Percentiles rank a stretch among this genome's conserved stretches.
phyloP scores from a whole-genome alignment of 2,113 vertebrate species.

The Narcine bancroftii region DNA sequence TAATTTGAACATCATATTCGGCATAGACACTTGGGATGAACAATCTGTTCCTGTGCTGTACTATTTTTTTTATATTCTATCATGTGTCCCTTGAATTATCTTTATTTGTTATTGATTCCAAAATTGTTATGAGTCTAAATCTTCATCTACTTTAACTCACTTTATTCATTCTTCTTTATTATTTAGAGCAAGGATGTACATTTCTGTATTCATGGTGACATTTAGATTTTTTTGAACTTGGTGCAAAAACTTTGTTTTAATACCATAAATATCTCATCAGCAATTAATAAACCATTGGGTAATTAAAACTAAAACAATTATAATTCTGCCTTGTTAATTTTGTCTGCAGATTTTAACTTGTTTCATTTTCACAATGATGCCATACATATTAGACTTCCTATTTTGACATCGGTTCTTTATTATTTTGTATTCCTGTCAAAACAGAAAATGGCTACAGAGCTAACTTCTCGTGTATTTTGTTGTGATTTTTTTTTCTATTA shows the following conservation, averaged over 20 bases:
- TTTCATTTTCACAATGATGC: neutral
- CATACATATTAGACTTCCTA: neutral
- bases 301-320: neutral
- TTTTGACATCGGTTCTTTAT: neutral
- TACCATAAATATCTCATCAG: neutral
- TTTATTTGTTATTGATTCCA: neutral
- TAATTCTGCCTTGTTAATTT: neutral
- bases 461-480: neutral
- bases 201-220: neutral
- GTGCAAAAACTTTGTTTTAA: neutral
- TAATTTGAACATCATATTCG: too few relatives aligned
- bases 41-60: too few relatives aligned
- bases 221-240: neutral
- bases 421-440: neutral
- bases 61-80: too few relatives aligned
- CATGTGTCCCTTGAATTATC: neutral
- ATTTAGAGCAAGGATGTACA: neutral
- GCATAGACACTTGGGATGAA: too few relatives aligned
- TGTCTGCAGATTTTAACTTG: neutral
- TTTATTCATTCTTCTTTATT: neutral
- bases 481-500: neutral
- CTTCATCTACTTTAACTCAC: neutral
- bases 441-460: neutral
- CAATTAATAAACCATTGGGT: neutral
- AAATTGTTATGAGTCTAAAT: neutral